phyloP scores from a whole-genome alignment of 2,888 invertebrate genomes.

The Lithophane ornitopus region DNA sequence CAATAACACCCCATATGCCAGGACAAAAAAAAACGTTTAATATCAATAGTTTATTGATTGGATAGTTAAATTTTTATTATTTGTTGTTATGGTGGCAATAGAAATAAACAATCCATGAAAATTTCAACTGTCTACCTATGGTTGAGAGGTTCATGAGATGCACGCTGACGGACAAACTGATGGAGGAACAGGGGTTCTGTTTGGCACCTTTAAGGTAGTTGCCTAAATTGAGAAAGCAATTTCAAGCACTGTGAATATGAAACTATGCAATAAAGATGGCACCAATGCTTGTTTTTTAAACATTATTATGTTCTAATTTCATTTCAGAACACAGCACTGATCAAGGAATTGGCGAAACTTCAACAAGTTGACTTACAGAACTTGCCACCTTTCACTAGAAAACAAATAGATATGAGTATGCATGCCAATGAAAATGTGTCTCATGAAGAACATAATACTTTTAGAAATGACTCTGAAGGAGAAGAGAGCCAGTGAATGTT shows the following conservation, averaged over 20 bases:
- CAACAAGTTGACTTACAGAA: conserved; percentile 77
- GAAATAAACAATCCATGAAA: too few species aligned
- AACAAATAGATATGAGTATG: conserved; percentile 68
- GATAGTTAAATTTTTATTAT: too few species aligned
- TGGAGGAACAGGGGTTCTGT: too few species aligned
- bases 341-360: conserved; percentile 75
- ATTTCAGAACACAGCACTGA: conserved; percentile 79
- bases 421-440: conserved; percentile 68
- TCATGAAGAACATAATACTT: conserved; percentile 71
- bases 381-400: conserved; percentile 72
- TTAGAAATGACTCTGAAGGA: conserved; percentile 73
- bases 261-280: background rate
- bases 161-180: too few species aligned
- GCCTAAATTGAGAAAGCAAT: background rate
- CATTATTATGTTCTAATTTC: background rate
- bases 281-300: background rate
- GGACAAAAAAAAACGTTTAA: too few species aligned
- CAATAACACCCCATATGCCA: too few species aligned
- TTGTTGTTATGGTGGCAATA: too few species aligned
- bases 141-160: too few species aligned
- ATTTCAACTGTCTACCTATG: too few species aligned
- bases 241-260: background rate
- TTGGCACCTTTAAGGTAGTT: too few species aligned
- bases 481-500: conserved; percentile 72
- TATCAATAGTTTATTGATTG: too few species aligned